Base-by-base conservation (phyloP, 2,888 invertebrate species). In the Neuroscelio doddi region DNA sequence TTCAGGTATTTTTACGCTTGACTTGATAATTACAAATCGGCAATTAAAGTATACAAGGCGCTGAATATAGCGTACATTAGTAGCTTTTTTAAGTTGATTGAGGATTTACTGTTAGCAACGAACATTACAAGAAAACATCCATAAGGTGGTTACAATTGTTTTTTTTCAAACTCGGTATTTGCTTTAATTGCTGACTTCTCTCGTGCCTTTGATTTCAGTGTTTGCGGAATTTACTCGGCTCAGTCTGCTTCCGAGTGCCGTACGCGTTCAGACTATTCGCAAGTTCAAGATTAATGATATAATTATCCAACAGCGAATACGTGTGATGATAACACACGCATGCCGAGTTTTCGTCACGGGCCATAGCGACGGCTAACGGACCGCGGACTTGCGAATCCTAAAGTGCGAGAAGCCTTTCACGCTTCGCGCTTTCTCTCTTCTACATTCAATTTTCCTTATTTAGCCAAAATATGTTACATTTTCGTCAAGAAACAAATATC, bases 311-410 rank as follows among this genome's bases (percentile, higher is more conserved):
- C 62, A 61, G 47, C 58, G 64, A 66, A 56, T 52, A 66, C 66
- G 63, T 63, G 64, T 68, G 71, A 68, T 65, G 71, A 68, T 65
- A 65, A 61, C 62, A 64, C 64, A 59, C 50, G 55, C 70, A 70
- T 70, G 68, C 57, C 61, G 64, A 62, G 69, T 68, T 74, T 74
- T 72, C 75, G 80, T 78, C 74, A 76, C 74, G 78, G 76, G 75
- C 78, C 79, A 78, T 77, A 76, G 76, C 75, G 64, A 70, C 71
- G 65, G 72, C 70, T 76, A 79, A 75, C 74, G 73, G 76, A 70
- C 44, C 62, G 50, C 59, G 57, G 53, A 58, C 51, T 30, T 47
- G 44, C 61, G 61, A 59, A 68, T 64, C 64, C 63, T 64, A 44
- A 66, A 69, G 63, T 65, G 68, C 65, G 59, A 68, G 65, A 53